Evolutionary conservation across 2,888 invertebrate genomes (phyloP), one percentile per base, ranked within the genome.

Genomic region (Magallana nippona): DNA sequence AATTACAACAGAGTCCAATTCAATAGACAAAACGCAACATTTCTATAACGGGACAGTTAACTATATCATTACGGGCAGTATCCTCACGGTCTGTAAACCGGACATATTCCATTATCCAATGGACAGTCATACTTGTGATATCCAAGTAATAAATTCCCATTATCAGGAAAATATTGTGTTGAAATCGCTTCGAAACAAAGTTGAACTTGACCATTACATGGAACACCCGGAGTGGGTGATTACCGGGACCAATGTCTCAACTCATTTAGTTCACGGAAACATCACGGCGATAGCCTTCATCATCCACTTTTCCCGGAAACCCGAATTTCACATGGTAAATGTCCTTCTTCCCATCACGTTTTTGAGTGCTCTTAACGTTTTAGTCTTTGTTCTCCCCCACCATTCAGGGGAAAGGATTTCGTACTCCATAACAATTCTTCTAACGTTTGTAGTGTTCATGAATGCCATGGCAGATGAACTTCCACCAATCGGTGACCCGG

Each of bases 401-500:
- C 71, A 71, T 13, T 71, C 71, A 15, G 71, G 71, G 11, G 71
- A 71, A 27, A 71, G 71, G 32, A 71, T 71, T 71, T 71, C 71
- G 13, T 71, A 71, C 17, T 22, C 71, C 17, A 71, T 71, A 13
- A 71, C 71, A 71, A 22, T 71, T 27, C 71, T 71, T 22, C 32
- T 71, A 32, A 71, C 71, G 2, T 71, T 71, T 8, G 71, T 71
- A 13, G 71, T 71, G 71, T 71, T 71, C 32, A 71, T 71, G 71
- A 71, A 71, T 71, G 71, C 71, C 71, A 71, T 71, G 71, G 71
- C 71, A 32, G 71, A 71, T 71, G 71, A 71, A 71, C 71, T 71
- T 71, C 71, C 71, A 11, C 71, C 71, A 71, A 71, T 71, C 22
- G 71, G 71, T 1, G 71, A 71, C 17, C 71, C 71, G 22, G 71